These are phyloP conservation scores for Alca torda DNA, from an alignment of 2,797 vertebrate species.

Conservation along the genomic window DNA sequence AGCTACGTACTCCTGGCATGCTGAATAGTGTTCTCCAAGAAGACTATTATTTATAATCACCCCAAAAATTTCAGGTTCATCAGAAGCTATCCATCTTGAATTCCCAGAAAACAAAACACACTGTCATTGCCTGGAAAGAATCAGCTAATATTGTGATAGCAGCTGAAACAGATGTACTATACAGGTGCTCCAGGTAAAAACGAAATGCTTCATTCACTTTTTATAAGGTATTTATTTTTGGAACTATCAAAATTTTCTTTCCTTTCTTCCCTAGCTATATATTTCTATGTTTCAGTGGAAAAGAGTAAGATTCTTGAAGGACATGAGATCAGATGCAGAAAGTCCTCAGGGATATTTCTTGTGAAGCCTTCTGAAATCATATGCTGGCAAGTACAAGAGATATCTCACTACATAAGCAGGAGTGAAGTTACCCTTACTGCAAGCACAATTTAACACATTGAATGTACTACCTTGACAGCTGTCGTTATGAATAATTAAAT, in stretches of 20 bases:
- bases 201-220: background rate
- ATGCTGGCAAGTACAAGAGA: background rate
- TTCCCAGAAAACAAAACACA: background rate
- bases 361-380: slow-evolving; percentile 4
- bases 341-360: background rate
- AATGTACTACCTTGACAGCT: background rate
- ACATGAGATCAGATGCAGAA: background rate
- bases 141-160: background rate
- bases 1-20: background rate
- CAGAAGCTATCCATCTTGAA: background rate
- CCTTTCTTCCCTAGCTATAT: background rate
- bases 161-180: background rate
- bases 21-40: background rate
- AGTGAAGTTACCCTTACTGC: background rate
- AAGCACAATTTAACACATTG: slow-evolving; percentile 30
- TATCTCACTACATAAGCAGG: background rate
- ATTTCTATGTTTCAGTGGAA: background rate
- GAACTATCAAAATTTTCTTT: background rate
- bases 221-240: background rate
- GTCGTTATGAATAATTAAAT: slow-evolving; percentile 36
- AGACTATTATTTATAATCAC: background rate
- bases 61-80: background rate
- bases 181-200: background rate
- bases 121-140: background rate
- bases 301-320: background rate